Conservation (phyloP, 2,113 vertebrate genomes). For the Lontra canadensis region DNA sequence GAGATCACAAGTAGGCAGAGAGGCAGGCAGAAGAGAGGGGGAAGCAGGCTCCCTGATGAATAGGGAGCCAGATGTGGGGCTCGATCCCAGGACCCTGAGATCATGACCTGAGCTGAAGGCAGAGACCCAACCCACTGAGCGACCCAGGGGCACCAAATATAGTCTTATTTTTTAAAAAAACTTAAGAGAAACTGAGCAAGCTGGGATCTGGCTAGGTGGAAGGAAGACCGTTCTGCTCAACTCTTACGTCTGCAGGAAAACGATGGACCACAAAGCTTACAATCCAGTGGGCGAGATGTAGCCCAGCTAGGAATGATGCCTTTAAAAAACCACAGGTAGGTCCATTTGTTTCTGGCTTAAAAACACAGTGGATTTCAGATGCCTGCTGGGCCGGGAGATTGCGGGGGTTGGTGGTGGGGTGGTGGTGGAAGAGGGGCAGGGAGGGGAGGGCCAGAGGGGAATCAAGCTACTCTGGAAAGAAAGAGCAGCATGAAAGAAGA, state of each 20-base stretch:
- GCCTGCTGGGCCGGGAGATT: too few relatives aligned
- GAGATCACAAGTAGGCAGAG: too few relatives aligned
- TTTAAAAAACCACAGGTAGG: neutral
- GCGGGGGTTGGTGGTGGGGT: accelerated
- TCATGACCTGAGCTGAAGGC: too few relatives aligned
- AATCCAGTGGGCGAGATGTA: neutral
- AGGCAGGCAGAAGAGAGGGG: too few relatives aligned
- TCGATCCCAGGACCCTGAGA: too few relatives aligned
- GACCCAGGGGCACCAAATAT: too few relatives aligned
- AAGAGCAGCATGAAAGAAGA: neutral
- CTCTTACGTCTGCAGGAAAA: neutral
- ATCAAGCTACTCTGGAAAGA: neutral
- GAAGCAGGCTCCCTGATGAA: too few relatives aligned
- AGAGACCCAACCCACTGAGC: too few relatives aligned
- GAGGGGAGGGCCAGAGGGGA: neutral
- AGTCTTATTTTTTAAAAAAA: neutral
- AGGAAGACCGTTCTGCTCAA: neutral
- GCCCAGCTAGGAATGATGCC: neutral
- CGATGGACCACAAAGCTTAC: neutral
- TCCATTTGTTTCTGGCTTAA: neutral
- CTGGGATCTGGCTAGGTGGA: too few relatives aligned
- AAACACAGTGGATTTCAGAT: neutral
- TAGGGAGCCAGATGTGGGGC: too few relatives aligned
- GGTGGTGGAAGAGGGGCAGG: neutral
- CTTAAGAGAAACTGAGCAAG: neutral